Base-by-base conservation (phyloP, 2,113 vertebrate genomes). In the Embiotoca jacksoni region DNA sequence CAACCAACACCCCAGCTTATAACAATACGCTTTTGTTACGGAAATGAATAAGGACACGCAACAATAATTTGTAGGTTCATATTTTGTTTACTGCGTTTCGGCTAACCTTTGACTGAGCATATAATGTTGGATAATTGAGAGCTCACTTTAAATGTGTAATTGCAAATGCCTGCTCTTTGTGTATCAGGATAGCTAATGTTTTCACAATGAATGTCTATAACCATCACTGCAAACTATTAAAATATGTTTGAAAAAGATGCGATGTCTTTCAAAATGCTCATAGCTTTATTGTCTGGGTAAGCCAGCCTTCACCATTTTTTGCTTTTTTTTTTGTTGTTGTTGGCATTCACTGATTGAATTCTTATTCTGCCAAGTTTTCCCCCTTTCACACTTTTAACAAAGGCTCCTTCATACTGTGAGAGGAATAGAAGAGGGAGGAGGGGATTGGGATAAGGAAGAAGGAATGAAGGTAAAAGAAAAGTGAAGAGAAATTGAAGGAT, bases 351-450 rank as follows among this genome's bases (percentile, higher is more conserved):
- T 85, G 78, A 86, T 80, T 86, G 84, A 90, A 90, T 87, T 88
- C 70, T 73, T 78, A 83, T 80, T 80, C 72, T 76, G 75, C 75
- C 62, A 78, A 83, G 60, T 83, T 87, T 77, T 68, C 61, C 75
- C 8, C 67, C 72, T 88, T 87, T 89, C 78, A 77, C 77, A 74
- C 65, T 6, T 83, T 84, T 81, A 86, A 90, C 88, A 92, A 92
- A 89, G 68, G 57, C 79, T 84, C 64, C 59, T 64, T 74, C 70
- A 82, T 37, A 50, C n/a, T 56, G 55, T 14, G 56, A 59, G 67
- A 37, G 64, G 56, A 68, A 36, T 57, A 65, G 35, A 7, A 53
- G 47, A 50, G 30, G 39, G 37, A 44, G 11, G 35, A 68, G 46
- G 7, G 44, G 44, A 41, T 23, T 23, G 31, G 13, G 16, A 13